Evolutionary conservation across 2,113 vertebrate species (phyloP).

Genomic region (Romanogobio albipinnatus): DNA sequence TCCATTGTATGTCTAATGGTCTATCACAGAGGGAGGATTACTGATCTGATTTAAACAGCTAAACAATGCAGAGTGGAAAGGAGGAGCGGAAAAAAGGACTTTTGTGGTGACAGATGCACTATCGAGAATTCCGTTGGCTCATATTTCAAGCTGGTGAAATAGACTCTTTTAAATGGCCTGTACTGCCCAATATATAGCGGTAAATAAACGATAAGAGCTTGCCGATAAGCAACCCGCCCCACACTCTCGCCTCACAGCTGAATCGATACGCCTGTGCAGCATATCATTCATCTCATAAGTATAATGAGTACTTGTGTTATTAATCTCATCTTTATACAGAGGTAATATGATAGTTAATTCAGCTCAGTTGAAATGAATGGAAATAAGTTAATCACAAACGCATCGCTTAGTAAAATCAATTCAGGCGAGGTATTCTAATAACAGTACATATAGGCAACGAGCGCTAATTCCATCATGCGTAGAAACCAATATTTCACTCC

Average conservation of each 20-base stretch:
- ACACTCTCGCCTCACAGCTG: slow-evolving; percentile 62
- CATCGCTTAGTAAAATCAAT: slow-evolving; percentile 80
- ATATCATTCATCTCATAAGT: slow-evolving; percentile 75
- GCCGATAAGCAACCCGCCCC: slow-evolving; percentile 65
- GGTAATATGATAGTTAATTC: slow-evolving; percentile 75
- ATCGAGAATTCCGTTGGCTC: slow-evolving; percentile 52
- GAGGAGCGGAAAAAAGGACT: slow-evolving; percentile 42
- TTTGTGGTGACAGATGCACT: slow-evolving; percentile 55
- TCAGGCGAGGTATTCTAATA: slow-evolving; percentile 65
- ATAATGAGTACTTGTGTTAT: slow-evolving; percentile 80
- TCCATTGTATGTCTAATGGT: slow-evolving; percentile 65
- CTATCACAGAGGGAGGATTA: slow-evolving; percentile 61
- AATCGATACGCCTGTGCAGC: slow-evolving; percentile 74
- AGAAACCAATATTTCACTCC: slow-evolving; percentile 74
- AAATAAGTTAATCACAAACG: slow-evolving; percentile 78
- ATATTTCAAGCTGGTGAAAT: slow-evolving; percentile 49
- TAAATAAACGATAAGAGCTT: slow-evolving; percentile 49
- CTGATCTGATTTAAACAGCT: slow-evolving; percentile 59
- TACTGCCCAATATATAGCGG: slow-evolving; percentile 39
- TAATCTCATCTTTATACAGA: slow-evolving; percentile 77
- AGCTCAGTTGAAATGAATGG: slow-evolving; percentile 70
- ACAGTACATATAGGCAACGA: slow-evolving; percentile 64
- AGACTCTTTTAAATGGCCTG: slow-evolving; percentile 40
- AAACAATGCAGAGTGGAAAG: slow-evolving; percentile 55
- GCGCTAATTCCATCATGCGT: slow-evolving; percentile 67